Evolutionary conservation across 2,797 vertebrate species (phyloP).

Genomic region (Periophthalmus magnuspinnatus): DNA sequence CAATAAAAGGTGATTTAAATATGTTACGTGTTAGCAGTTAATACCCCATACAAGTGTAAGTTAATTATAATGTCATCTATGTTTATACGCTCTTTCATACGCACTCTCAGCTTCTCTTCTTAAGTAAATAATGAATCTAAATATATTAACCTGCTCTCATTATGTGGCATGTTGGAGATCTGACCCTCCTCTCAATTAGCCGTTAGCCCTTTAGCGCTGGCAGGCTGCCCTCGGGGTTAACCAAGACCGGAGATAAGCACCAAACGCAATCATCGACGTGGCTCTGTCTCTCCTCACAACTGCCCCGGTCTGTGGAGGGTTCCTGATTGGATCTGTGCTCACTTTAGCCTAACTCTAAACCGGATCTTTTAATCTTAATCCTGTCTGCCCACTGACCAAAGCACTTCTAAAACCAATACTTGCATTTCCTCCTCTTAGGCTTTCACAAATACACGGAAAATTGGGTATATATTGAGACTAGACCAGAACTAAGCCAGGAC

Average conservation of each 20-base stretch:
- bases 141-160: slow-evolving; percentile 39
- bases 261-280: slow-evolving; percentile 63
- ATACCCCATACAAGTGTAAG: too few species aligned
- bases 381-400: slow-evolving; percentile 36
- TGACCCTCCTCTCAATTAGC: slow-evolving; percentile 68
- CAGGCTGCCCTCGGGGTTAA: slow-evolving; percentile 59
- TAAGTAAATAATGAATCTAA: slow-evolving; percentile 47
- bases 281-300: slow-evolving; percentile 46
- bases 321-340: slow-evolving; percentile 76
- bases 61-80: too few species aligned
- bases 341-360: slow-evolving; percentile 69
- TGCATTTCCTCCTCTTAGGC: slow-evolving; percentile 58
- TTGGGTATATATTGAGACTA: not conserved
- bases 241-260: slow-evolving; percentile 70
- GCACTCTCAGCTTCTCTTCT: slow-evolving; percentile 22
- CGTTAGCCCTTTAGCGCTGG: slow-evolving; percentile 50
- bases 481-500: not conserved
- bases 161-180: slow-evolving; percentile 41
- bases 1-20: too few species aligned
- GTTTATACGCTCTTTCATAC: not conserved
- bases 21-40: too few species aligned
- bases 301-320: slow-evolving; percentile 53
- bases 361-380: slow-evolving; percentile 57
- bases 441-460: not conserved
- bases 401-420: slow-evolving; percentile 46